These are phyloP conservation scores for Drosophila diplacantha DNA, from an alignment of 2,888 invertebrate genomes.

Conservation along the genomic window DNA sequence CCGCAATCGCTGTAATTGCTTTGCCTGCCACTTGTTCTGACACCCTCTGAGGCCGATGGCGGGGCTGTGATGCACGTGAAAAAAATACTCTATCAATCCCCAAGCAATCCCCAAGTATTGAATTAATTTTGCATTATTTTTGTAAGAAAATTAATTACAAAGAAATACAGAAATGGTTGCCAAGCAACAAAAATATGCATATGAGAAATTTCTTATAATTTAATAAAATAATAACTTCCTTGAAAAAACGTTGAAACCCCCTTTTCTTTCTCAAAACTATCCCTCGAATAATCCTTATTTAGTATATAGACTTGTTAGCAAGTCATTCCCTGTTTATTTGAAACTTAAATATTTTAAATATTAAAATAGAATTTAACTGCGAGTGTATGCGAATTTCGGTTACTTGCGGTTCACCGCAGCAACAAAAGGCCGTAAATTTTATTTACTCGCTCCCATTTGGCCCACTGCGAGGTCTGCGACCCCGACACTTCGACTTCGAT, in stretches of 20 bases:
- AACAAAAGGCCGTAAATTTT: slow-evolving; percentile 69
- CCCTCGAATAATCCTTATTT: no score
- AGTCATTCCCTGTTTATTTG: no score
- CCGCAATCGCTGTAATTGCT: slow-evolving; percentile 66
- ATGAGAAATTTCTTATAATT: no score
- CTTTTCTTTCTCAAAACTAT: neutral
- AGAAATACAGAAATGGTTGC: neutral
- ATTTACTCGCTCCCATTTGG: slow-evolving; percentile 65
- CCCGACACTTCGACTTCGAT: slow-evolving; percentile 6
- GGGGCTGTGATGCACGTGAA: neutral
- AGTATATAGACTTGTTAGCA: no score
- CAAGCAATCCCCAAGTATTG: no score
- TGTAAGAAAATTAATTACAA: neutral
- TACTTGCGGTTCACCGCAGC: slow-evolving; percentile 57
- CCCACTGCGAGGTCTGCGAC: slow-evolving; percentile 29
- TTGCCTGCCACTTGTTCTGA: slow-evolving; percentile 35
- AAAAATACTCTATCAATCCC: neutral
- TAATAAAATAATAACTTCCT: neutral
- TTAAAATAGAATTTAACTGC: neutral
- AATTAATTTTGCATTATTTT: neutral
- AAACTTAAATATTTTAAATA: no score
- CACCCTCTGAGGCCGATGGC: neutral
- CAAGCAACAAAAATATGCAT: no score
- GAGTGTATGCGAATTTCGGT: slow-evolving; percentile 33
- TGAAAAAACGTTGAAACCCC: neutral